Conservation (phyloP, 2,888 invertebrate species). For the Tiliacea aurago region DNA sequence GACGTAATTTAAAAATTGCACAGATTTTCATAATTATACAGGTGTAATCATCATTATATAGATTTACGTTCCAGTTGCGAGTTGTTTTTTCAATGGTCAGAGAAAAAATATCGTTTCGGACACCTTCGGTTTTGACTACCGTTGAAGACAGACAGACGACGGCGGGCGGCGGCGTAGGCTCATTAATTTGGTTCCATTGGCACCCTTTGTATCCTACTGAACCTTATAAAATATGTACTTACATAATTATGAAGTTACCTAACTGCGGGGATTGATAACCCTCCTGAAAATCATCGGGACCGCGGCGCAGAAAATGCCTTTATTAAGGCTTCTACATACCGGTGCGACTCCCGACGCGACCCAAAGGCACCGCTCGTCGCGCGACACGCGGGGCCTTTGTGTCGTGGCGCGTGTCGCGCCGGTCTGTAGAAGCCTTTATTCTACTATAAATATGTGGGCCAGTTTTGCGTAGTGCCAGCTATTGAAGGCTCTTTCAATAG, state of each 20-base stretch:
- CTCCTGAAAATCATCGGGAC: background rate
- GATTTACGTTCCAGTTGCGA: constrained; percentile 5
- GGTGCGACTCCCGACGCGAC: too few relatives aligned
- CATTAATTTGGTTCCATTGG: too few relatives aligned
- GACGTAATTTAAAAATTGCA: constrained; percentile 56
- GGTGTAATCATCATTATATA: constrained; percentile 36
- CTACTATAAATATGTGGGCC: background rate
- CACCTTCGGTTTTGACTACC: background rate
- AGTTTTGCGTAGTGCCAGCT: too few relatives aligned
- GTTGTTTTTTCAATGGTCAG: constrained; percentile 3
- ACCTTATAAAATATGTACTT: too few relatives aligned
- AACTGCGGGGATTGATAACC: background rate
- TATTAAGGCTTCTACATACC: too few relatives aligned
- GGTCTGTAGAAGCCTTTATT: too few relatives aligned
- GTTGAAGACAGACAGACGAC: background rate
- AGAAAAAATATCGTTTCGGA: background rate
- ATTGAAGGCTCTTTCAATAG: too few relatives aligned
- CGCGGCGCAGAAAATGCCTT: too few relatives aligned
- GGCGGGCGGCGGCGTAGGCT: background rate
- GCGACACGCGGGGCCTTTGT: too few relatives aligned
- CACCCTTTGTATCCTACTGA: too few relatives aligned
- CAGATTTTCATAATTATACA: constrained; percentile 52
- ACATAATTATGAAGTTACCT: background rate
- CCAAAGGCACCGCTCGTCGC: too few relatives aligned
- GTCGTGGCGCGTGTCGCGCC: too few relatives aligned